phyloP scores from a whole-genome alignment of 2,797 vertebrate species.

The Masticophis lateralis region DNA sequence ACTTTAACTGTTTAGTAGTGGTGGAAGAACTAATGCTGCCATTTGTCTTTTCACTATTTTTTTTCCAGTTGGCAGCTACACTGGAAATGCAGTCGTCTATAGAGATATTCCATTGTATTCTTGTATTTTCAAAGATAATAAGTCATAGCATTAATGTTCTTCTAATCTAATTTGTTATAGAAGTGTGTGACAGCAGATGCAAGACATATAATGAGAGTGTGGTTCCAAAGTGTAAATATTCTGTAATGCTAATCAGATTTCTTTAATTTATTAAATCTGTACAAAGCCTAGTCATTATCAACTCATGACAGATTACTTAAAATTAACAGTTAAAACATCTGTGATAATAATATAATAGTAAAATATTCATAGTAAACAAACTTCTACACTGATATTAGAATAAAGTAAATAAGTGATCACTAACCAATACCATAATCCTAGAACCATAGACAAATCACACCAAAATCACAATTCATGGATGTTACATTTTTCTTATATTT shows the following conservation, averaged over 20 bases:
- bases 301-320: not conserved
- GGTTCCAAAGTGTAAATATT: not conserved
- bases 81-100: not conserved
- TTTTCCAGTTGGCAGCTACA: not conserved
- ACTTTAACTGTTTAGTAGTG: slow-evolving; percentile 34
- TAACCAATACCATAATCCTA: not conserved
- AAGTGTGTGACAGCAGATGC: slow-evolving; percentile 1
- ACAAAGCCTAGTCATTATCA: not conserved
- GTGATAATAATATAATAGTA: not conserved
- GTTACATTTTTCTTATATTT: not conserved
- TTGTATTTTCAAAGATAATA: slow-evolving; percentile 5
- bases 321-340: not conserved
- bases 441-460: not conserved
- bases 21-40: slow-evolving; percentile 11
- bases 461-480: not conserved
- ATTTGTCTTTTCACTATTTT: slow-evolving; percentile 8
- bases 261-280: not conserved
- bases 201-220: not conserved
- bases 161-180: slow-evolving; percentile 6
- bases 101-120: slow-evolving; percentile 1
- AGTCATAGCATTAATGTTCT: slow-evolving; percentile 15
- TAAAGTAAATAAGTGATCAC: not conserved
- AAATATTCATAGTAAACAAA: not conserved
- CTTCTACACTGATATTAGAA: not conserved
- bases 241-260: not conserved